phyloP scores from a whole-genome alignment of 2,113 vertebrate species.

The Okapia johnstoni region DNA sequence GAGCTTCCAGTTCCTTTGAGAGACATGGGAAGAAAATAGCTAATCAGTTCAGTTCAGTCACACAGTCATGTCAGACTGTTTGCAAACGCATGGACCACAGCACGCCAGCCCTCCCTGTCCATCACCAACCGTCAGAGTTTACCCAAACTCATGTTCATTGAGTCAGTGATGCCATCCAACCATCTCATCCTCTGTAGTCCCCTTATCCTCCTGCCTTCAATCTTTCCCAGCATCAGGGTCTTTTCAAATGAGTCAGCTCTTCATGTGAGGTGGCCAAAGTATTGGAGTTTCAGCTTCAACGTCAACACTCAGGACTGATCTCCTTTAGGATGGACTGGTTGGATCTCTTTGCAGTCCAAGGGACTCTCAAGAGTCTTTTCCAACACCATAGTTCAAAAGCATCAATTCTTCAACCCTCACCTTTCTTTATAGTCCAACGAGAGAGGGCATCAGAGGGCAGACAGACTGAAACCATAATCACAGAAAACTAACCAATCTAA shows the following conservation, averaged over 20 bases:
- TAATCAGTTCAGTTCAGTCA: neutral
- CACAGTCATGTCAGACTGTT: neutral
- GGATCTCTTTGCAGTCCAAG: neutral
- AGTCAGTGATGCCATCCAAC: neutral
- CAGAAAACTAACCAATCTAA: neutral
- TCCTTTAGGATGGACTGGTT: neutral
- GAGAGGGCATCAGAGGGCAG: neutral
- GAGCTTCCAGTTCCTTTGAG: neutral
- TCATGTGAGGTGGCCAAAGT: neutral
- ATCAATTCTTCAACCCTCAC: neutral
- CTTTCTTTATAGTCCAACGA: neutral
- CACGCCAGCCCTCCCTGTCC: neutral
- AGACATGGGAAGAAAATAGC: neutral
- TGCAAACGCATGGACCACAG: fast-evolving
- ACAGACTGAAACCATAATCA: neutral
- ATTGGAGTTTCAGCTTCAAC: neutral
- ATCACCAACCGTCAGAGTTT: neutral
- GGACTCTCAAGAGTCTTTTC: neutral
- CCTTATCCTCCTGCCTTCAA: neutral
- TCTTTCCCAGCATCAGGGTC: neutral
- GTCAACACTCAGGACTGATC: neutral
- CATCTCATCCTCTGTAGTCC: neutral
- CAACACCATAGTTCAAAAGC: neutral
- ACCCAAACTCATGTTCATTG: neutral
- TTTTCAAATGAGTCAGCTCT: neutral